phyloP scores from a whole-genome alignment of 2,113 vertebrate genomes.

The Corapipo altera region DNA sequence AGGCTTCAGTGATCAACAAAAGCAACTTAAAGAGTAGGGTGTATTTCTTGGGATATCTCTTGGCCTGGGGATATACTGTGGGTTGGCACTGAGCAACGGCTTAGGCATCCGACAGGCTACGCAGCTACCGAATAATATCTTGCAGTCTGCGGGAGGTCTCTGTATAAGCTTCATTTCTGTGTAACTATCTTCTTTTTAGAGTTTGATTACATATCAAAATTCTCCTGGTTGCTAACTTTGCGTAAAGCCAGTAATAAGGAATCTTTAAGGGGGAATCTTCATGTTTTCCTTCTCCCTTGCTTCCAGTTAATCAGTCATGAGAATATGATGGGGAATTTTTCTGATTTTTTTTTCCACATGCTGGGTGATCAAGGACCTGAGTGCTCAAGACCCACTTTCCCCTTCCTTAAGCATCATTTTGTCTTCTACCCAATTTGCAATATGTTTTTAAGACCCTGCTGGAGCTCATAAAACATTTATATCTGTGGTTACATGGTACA shows the following conservation, averaged over 20 bases:
- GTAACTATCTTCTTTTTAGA: not conserved
- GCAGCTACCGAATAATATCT: not conserved
- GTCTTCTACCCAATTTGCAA: not conserved
- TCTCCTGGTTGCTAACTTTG: not conserved
- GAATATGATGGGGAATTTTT: not conserved
- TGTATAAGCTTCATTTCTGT: not conserved
- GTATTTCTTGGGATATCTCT: not conserved
- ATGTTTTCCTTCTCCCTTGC: not conserved
- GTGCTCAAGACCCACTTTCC: constrained; percentile 4
- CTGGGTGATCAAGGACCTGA: constrained; percentile 30
- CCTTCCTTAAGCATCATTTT: not conserved
- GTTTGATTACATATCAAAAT: not conserved
- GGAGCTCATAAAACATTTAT: constrained; percentile 32
- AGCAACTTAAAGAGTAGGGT: not conserved
- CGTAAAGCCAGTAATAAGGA: not conserved
- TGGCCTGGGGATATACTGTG: not conserved
- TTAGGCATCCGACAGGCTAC: not conserved
- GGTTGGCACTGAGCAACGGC: not conserved
- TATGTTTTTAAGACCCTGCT: constrained; percentile 22
- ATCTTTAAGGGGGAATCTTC: not conserved
- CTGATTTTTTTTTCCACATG: not conserved
- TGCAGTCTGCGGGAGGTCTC: not conserved
- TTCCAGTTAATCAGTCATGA: not conserved
- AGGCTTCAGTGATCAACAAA: not conserved
- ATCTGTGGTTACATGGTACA: not conserved